Evolutionary conservation across 30 jellyfish, hydroid and myxozoan genomes (phyloP), one percentile per base, ranked within the genome.

Genomic region (Sanderia malayensis): DNA sequence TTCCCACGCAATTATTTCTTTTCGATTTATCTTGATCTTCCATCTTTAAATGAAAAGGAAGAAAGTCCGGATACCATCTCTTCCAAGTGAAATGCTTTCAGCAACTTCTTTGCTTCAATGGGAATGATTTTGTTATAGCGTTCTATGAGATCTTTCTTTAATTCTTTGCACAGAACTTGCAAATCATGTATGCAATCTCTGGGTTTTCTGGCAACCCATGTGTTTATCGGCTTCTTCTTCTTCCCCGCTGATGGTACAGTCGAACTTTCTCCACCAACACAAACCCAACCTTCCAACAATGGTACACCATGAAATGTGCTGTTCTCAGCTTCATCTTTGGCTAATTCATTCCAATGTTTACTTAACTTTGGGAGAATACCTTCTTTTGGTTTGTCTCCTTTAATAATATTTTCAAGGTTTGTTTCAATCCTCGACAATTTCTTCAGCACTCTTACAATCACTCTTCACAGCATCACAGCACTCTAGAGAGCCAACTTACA

Each of bases 1-100:
- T 29, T 70, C 82, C 82, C 82, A 70, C 1, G 23, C 32, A 6
- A 18, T 45, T 23, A 73, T 20, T 7, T 44, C 28, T 1, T 70
- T 53, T 29, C 0, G 13, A 4, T 7, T 1, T 7, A 70, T 70
- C 46, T 11, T 24, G 1, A 70, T 11, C 44, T 44, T 44, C 32
- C 82, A 46, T 70, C n/a, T 1, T 67, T 17, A 41, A 15, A 1
- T 2, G 9, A 10, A 28, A 67, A 67, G 34, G 44, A 18, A 31
- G 37, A 15, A 1, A 67, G 27, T 29, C 18, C 29, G 18, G 21
- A 11, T 0, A 67, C 10, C 32, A 11, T 23, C 0, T n/a, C 11
- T 30, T 67, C 64, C 11, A 67, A 20, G 34, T 67, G 67, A 21
- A 67, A 67, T 0, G 34, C 13, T 20, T 20, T 28, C 17, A 28